These are phyloP conservation scores for Mirza zaza DNA, from an alignment of 2,113 vertebrate genomes.

Conservation along the genomic window DNA sequence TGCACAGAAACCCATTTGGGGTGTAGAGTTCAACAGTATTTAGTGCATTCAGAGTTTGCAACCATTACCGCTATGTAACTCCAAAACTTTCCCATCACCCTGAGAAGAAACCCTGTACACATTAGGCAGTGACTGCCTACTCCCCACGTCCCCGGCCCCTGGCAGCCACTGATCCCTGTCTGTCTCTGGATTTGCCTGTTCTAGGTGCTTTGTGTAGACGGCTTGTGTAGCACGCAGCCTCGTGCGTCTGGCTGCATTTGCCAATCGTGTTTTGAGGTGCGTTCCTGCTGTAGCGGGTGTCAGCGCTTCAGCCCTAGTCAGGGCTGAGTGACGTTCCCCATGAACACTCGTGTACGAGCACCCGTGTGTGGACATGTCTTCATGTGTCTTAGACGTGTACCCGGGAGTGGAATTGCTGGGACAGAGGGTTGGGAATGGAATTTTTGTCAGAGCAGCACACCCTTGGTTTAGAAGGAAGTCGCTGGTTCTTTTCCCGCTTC, in stretches of 20 bases:
- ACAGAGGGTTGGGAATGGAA: background rate
- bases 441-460: background rate
- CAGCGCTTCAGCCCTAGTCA: background rate
- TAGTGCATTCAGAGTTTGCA: background rate
- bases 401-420: background rate
- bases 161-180: rapidly evolving
- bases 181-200: background rate
- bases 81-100: background rate
- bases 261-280: rapidly evolving
- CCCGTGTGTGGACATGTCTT: background rate
- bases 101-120: background rate
- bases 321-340: background rate
- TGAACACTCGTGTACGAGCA: rapidly evolving
- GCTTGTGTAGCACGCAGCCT: rapidly evolving
- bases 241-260: background rate
- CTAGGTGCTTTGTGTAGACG: rapidly evolving
- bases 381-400: background rate
- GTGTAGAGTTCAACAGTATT: background rate
- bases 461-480: background rate
- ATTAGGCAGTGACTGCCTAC: background rate
- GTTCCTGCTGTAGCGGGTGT: background rate
- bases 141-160: rapidly evolving
- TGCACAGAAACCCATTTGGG: rapidly evolving
- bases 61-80: background rate
- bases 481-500: background rate